phyloP scores from a whole-genome alignment of 2,888 invertebrate species.

The Lysandra bellargus region DNA sequence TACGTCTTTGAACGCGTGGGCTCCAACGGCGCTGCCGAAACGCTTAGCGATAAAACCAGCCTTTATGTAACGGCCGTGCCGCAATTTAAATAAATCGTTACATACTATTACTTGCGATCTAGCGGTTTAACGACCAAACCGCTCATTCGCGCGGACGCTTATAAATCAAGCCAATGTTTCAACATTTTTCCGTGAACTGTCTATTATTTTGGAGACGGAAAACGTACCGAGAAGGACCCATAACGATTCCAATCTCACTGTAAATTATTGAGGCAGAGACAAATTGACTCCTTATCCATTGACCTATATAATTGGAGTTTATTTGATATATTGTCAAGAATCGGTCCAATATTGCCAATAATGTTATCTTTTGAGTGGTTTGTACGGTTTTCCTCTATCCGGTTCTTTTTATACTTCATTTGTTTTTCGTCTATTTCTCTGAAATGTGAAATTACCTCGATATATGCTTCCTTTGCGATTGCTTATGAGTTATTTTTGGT shows the following conservation, averaged over 20 bases:
- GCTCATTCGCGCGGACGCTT: too few relatives aligned
- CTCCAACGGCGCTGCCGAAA: too few relatives aligned
- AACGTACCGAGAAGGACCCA: slow-evolving; percentile 18
- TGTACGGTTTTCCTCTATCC: not conserved
- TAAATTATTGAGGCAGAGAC: slow-evolving; percentile 34
- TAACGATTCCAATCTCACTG: slow-evolving; percentile 32
- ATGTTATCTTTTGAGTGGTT: slow-evolving; percentile 17
- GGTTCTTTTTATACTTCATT: not conserved
- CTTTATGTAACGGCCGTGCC: too few relatives aligned
- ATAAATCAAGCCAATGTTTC: not conserved
- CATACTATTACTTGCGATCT: too few relatives aligned
- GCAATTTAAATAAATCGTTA: too few relatives aligned
- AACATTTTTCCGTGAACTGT: not conserved
- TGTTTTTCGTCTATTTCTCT: not conserved
- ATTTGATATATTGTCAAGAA: slow-evolving; percentile 30
- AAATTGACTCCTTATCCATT: slow-evolving; percentile 34
- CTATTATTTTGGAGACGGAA: slow-evolving; percentile 25
- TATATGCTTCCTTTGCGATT: too few relatives aligned
- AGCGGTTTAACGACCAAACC: too few relatives aligned
- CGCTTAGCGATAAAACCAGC: too few relatives aligned
- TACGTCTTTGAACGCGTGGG: too few relatives aligned
- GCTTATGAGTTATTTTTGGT: too few relatives aligned
- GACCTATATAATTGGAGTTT: slow-evolving; percentile 34
- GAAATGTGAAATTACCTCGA: not conserved
- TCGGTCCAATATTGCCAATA: slow-evolving; percentile 26